Base-by-base conservation (phyloP, 2,888 invertebrate species). In the Dolichomitus sp. region DNA sequence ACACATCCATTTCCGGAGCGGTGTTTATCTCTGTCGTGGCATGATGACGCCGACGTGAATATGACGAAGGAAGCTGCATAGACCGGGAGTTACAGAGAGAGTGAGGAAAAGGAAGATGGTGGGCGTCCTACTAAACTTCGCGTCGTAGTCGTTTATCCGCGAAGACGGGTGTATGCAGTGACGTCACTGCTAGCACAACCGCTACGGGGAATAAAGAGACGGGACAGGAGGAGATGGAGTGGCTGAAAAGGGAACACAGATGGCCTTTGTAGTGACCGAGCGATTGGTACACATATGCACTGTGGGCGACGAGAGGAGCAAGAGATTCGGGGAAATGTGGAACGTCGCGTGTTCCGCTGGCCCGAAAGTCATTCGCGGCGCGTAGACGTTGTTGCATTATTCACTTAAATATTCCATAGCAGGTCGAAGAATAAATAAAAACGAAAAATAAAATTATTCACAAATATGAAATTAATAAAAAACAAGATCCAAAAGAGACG, bases 201-300 rank as follows among this genome's bases (percentile, higher is more conserved):
- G 66, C 45, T 75, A 61, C 57, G 66, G 45, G 65, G 75, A 79
- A 80, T 83, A 80, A 80, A 75, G 84, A 86, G 80, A 80, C 80
- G 68, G 75, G 65, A 78, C 68, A 69, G 76, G 72, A 81, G 69
- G 72, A 61, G 68, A 69, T 14, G 72, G 74, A 66, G 78, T 65
- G 68, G 82, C 81, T 83, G 81, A 86, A 83, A 84, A 84, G 76
- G 76, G 72, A 77, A 86, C 74, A 90, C 91, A 92, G 91, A 92
- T 90, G 91, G 90, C 90, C 89, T 90, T 90, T 90, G 90, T 89
- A 88, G 88, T 88, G 83, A 79, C 66, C 80, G 80, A 85, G 84
- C 70, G 80, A 80, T 75, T 75, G 80, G 80, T 80, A 66, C 80
- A 75, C 63, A 75, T 42, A 80, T 27, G 69, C 48, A 40, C 33